Percentiles rank a stretch among this genome's conserved stretches.
These are phyloP conservation scores for Cygnus olor DNA, from an alignment of 2,797 vertebrate genomes.

Conservation along the genomic window DNA sequence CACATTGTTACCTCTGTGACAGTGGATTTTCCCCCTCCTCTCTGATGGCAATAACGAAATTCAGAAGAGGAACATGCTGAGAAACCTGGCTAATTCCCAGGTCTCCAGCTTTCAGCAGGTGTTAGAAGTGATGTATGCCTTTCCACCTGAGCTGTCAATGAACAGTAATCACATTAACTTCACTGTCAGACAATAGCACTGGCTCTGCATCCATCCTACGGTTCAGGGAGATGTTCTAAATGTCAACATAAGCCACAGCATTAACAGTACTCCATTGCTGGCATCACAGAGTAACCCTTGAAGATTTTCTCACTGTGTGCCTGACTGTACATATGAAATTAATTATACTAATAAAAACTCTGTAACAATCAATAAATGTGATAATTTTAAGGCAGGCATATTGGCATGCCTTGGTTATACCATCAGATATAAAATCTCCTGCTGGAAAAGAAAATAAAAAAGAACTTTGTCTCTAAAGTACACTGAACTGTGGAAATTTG, in stretches of 20 bases:
- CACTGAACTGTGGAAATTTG: neutral
- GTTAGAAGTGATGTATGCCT: neutral
- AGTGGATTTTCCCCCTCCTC: neutral
- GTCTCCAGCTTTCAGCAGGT: neutral
- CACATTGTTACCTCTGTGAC: neutral
- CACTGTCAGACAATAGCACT: neutral
- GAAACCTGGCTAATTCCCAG: neutral
- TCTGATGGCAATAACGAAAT: neutral
- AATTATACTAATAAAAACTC: neutral
- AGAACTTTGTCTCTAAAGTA: neutral
- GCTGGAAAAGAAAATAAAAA: neutral
- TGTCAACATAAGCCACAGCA: neutral
- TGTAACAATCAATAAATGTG: neutral
- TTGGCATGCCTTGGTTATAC: neutral
- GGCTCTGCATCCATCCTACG: neutral
- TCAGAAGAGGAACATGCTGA: neutral
- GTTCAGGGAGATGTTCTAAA: neutral
- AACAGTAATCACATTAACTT: neutral
- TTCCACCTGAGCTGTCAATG: neutral
- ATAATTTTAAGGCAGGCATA: neutral
- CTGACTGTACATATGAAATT: neutral
- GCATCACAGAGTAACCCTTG: neutral
- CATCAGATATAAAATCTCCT: neutral
- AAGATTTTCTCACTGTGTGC: neutral
- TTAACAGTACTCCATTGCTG: neutral